These are phyloP conservation scores for Falco cherrug DNA, from an alignment of 2,797 vertebrate species.

Conservation along the genomic window DNA sequence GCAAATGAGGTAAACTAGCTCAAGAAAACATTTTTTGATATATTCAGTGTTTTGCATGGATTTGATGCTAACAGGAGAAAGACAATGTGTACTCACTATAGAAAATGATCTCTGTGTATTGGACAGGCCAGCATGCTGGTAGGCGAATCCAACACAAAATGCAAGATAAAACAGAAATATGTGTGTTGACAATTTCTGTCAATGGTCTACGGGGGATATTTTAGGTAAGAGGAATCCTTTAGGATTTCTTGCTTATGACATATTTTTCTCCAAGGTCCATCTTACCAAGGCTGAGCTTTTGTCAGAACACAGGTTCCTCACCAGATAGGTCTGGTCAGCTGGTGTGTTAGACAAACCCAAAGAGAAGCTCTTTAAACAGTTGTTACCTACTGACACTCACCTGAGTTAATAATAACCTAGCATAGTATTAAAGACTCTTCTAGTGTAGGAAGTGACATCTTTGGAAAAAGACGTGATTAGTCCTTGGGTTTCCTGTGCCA, in stretches of 20 bases:
- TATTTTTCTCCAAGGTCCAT: background rate
- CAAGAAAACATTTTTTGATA: background rate
- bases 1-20: background rate
- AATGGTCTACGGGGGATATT: background rate
- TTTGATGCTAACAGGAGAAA: background rate
- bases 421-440: background rate
- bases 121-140: background rate
- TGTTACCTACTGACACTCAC: constrained; percentile 5
- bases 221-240: background rate
- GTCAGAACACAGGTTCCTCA: background rate
- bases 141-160: background rate
- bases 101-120: background rate
- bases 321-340: background rate
- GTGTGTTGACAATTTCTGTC: background rate
- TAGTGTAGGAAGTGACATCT: background rate
- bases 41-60: background rate
- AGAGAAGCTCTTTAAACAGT: constrained; percentile 12
- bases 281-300: background rate
- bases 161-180: background rate
- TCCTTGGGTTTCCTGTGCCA: constrained; percentile 18
- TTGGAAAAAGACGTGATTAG: background rate
- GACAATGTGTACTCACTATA: background rate
- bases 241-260: background rate
- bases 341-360: background rate
- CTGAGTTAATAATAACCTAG: constrained; percentile 23